Evolutionary conservation across 2,797 vertebrate genomes (phyloP), one percentile per base, ranked within the genome.

Genomic region (Sebastes itinus): DNA sequence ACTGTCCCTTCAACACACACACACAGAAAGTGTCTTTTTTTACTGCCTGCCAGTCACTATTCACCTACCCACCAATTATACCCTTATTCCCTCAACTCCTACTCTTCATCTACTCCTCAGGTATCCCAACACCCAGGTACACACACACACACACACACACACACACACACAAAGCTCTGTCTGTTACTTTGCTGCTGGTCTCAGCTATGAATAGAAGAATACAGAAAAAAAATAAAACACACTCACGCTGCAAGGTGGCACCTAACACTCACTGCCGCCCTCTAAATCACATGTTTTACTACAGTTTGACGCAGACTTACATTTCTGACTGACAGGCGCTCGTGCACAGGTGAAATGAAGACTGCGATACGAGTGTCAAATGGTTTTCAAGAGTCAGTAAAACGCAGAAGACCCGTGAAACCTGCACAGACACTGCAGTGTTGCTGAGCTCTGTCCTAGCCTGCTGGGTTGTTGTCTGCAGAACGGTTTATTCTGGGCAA

Each of bases 401-500:
- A 82, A 87, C 3, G 61, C 58, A 82, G 78, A 81, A 80, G 75
- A 80, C 75, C 60, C 72, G 80, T 59, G 79, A 87, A 73, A 82
- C 78, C 71, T 58, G 80, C 7, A 6, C 81, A 86, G 72, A 65
- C 72, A 35, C 76, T 73, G 80, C 77, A 81, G 77, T 38, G 28
- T 74, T 62, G 55, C 67, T 59, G 66, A 77, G 77, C 54, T 71
- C 67, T 30, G 77, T 79, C 25, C 68, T 28, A 38, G 70, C 75
- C 71, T 77, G 73, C 81, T 79, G 64, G 55, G 64, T 54, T 80
- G 73, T 60, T 84, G 84, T 88, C 72, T 87, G 86, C 76, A 58
- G 54, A 85, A 81, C 72, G 67, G 79, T 93, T 90, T 86, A 88
- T 88, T 92, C 87, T 84, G 72, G 85, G 72, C 72, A 82, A 92